phyloP scores from a whole-genome alignment of 2,797 vertebrate genomes.

The Lagothrix lagotricha region DNA sequence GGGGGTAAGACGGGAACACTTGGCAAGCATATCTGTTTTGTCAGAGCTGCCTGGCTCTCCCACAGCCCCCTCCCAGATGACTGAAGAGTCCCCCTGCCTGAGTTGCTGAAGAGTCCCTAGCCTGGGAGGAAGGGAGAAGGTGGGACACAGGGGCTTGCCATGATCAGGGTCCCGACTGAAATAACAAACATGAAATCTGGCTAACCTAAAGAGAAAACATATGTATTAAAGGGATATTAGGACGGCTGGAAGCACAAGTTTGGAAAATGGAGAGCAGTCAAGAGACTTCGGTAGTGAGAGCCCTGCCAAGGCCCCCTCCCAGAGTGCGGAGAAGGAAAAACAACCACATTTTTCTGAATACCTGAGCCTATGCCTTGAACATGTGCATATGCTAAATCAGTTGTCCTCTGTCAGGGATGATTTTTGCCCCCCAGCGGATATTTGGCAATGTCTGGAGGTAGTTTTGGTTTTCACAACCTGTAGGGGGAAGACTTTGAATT shows the following conservation, averaged over 20 bases:
- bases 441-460: not conserved
- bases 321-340: not conserved
- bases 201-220: not conserved
- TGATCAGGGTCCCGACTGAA: no score
- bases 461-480: no score
- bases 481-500: not conserved
- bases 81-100: no score
- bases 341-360: not conserved
- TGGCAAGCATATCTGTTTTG: not conserved
- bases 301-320: no score
- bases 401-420: no score
- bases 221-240: not conserved
- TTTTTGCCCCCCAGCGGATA: no score
- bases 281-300: not conserved
- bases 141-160: not conserved
- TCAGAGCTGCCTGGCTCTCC: not conserved
- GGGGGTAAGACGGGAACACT: not conserved
- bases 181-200: no score
- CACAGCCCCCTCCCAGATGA: not conserved
- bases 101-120: not conserved
- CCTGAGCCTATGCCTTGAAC: not conserved
- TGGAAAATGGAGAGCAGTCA: not conserved
- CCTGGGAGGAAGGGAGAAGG: not conserved
- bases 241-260: not conserved
- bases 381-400: not conserved